These are phyloP conservation scores for Xestobium rufovillosum DNA, from an alignment of 2,888 invertebrate genomes.

Conservation along the genomic window DNA sequence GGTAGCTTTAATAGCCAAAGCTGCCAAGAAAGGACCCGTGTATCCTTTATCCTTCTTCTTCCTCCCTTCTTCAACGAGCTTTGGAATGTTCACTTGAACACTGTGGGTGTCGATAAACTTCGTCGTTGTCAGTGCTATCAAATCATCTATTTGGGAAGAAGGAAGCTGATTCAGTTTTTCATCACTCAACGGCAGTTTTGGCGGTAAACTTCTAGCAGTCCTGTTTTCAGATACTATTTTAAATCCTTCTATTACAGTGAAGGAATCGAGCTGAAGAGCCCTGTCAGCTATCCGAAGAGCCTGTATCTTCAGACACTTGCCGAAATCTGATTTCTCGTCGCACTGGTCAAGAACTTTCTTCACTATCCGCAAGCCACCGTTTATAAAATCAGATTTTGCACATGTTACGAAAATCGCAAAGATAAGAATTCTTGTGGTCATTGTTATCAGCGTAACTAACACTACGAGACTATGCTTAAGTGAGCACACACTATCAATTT, in stretches of 20 bases:
- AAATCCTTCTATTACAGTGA: constrained; percentile 57
- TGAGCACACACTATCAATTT: constrained; percentile 14
- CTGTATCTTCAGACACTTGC: constrained; percentile 66
- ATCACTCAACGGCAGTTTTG: constrained; percentile 26
- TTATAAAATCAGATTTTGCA: neutral
- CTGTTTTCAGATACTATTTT: constrained; percentile 46
- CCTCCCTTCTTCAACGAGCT: constrained; percentile 47
- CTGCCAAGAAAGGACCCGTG: constrained; percentile 60
- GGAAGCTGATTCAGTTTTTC: constrained; percentile 53
- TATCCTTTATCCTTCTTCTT: constrained; percentile 58
- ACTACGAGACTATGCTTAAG: constrained; percentile 10
- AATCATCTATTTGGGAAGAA: constrained; percentile 53
- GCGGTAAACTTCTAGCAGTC: constrained; percentile 18
- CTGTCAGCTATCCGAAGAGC: constrained; percentile 58
- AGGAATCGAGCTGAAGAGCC: constrained; percentile 54
- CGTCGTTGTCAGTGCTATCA: constrained; percentile 49
- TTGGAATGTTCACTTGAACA: constrained; percentile 35
- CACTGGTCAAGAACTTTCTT: constrained; percentile 54
- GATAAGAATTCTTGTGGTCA: neutral
- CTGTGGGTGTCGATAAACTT: constrained; percentile 56
- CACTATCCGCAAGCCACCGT: neutral
- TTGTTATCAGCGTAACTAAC: neutral
- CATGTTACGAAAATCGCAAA: neutral
- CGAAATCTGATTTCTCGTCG: constrained; percentile 53
- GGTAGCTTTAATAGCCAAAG: constrained; percentile 62